These are phyloP conservation scores for Nezara viridula DNA, from an alignment of 2,888 invertebrate species.

Conservation along the genomic window DNA sequence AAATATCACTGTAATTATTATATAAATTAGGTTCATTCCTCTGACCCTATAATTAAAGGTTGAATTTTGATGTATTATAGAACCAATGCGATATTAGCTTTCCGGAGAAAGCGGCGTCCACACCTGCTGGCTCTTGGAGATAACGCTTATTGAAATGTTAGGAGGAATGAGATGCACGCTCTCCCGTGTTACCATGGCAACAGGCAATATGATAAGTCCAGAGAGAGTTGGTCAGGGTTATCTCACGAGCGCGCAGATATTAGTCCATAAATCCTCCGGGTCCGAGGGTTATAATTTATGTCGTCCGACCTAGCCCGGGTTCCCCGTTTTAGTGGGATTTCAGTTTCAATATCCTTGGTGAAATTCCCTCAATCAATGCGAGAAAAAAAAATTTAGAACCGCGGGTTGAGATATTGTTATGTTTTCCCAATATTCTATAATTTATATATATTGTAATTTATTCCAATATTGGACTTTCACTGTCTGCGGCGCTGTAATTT, in stretches of 20 bases:
- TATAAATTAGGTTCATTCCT: too few relatives aligned
- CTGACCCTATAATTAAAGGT: background rate
- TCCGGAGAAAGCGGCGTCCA: slow-evolving; percentile 31
- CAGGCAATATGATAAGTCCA: background rate
- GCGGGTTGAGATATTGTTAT: background rate
- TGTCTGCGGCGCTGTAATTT: too few relatives aligned
- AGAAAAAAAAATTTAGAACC: background rate
- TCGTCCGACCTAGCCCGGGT: background rate
- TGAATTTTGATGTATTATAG: background rate
- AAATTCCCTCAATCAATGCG: background rate
- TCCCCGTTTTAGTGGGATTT: background rate
- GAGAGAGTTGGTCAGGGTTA: slow-evolving; percentile 27
- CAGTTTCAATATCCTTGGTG: background rate
- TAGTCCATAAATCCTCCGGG: background rate
- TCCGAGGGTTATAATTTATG: slow-evolving; percentile 9
- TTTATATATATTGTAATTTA: too few relatives aligned
- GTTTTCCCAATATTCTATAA: too few relatives aligned
- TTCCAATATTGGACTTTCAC: too few relatives aligned
- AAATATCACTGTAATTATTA: too few relatives aligned
- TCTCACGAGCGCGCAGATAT: slow-evolving; percentile 30
- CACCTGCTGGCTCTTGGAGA: background rate
- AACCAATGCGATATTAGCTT: background rate
- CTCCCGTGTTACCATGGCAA: slow-evolving; percentile 19
- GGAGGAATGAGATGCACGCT: background rate
- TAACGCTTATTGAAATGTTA: slow-evolving; percentile 27